phyloP scores from a whole-genome alignment of 2,113 vertebrate species.

The Amia ocellicauda region DNA sequence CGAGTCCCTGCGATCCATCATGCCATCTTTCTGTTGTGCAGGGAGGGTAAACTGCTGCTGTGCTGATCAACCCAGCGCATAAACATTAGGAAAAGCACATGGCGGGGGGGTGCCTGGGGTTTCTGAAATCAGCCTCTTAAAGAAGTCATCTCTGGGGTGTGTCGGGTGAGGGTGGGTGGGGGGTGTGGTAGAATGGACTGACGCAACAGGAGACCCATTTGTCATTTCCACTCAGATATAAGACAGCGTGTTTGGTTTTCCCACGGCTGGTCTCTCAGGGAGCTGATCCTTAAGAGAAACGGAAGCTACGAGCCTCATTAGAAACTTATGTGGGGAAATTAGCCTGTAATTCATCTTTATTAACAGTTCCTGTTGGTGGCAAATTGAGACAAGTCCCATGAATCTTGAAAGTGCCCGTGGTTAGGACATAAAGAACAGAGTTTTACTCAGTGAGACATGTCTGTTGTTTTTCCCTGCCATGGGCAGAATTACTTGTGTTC shows the following conservation, averaged over 20 bases:
- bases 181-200: not conserved
- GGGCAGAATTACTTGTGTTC: not conserved
- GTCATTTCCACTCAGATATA: not conserved
- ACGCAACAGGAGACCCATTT: not conserved
- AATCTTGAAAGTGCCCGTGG: not conserved
- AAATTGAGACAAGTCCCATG: constrained; percentile 7
- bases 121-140: not conserved
- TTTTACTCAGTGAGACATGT: too few relatives aligned
- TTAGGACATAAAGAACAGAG: not conserved
- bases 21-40: not conserved
- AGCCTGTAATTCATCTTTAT: constrained; percentile 7
- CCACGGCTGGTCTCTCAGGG: not conserved
- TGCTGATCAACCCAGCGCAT: not conserved
- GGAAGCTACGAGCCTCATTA: not conserved
- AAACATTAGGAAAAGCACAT: constrained; percentile 3
- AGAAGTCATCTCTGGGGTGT: not conserved
- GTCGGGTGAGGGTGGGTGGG: not conserved
- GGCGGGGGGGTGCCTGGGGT: not conserved
- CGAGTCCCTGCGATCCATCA: constrained; percentile 1
- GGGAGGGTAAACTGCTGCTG: not conserved
- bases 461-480: not conserved
- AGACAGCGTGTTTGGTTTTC: not conserved
- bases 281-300: not conserved
- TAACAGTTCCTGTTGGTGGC: not conserved
- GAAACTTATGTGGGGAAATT: constrained; percentile 8